These are phyloP conservation scores for Dugesia japonica DNA, from an alignment of 2,888 invertebrate species.

Conservation along the genomic window DNA sequence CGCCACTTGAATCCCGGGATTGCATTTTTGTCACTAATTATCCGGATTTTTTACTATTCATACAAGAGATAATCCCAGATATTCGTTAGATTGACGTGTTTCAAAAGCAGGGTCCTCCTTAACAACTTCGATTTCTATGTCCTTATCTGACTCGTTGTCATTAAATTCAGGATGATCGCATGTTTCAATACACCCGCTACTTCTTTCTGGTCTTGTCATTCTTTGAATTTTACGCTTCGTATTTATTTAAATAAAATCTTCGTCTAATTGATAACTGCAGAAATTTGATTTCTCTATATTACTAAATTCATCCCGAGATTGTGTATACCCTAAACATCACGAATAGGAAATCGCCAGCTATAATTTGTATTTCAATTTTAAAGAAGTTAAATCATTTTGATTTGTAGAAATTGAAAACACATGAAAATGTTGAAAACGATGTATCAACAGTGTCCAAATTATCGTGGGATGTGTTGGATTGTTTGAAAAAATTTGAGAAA, in stretches of 20 bases:
- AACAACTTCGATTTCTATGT: constrained; percentile 88
- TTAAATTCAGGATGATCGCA: constrained; percentile 91
- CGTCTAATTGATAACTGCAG: background rate
- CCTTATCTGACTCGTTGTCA: constrained; percentile 67
- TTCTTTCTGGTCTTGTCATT: constrained; percentile 83
- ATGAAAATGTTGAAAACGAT: background rate
- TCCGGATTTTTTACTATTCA: constrained; percentile 64
- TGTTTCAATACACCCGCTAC: constrained; percentile 76
- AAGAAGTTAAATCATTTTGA: too few species aligned
- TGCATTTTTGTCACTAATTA: too few species aligned
- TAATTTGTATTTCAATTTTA: too few species aligned
- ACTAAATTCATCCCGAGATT: background rate
- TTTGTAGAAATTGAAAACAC: background rate
- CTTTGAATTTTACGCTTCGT: constrained; percentile 51
- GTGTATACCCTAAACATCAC: too few species aligned
- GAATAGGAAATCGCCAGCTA: too few species aligned
- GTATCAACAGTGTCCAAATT: background rate
- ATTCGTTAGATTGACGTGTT: constrained; percentile 36
- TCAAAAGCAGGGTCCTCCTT: constrained; percentile 96
- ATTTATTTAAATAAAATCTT: background rate
- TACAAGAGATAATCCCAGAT: constrained; percentile 30
- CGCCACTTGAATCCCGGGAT: too few species aligned
- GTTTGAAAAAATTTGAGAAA: background rate
- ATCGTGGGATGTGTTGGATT: background rate
- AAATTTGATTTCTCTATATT: background rate